Conservation (phyloP, 2,113 vertebrate species). For the Falcunculus frontatus region DNA sequence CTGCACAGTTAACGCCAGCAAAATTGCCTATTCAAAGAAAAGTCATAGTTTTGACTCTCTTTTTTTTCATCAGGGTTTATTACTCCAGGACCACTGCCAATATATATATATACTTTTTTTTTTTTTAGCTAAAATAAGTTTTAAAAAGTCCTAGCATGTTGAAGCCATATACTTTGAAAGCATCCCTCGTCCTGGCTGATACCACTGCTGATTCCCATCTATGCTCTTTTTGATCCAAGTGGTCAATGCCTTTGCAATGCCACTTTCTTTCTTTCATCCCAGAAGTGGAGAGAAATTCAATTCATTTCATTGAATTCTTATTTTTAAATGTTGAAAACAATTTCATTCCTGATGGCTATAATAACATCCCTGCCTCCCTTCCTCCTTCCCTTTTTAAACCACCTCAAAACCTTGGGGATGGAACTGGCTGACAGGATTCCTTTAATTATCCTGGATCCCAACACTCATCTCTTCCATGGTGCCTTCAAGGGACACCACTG, state of each 20-base stretch:
- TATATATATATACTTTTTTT: background rate
- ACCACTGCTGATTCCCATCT: background rate
- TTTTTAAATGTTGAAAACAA: background rate
- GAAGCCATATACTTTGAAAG: background rate
- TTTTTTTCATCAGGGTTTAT: background rate
- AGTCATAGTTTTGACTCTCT: background rate
- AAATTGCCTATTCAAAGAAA: conserved; percentile 39
- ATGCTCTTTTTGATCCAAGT: background rate
- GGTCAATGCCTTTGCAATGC: background rate
- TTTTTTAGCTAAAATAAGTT: background rate
- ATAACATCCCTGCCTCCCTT: background rate
- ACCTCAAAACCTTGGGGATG: background rate
- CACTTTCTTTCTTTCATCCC: background rate
- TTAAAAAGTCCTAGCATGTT: background rate
- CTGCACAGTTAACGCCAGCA: background rate
- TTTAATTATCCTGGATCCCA: conserved; percentile 6
- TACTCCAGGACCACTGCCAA: conserved; percentile 7
- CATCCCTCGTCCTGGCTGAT: background rate
- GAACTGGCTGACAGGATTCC: conserved; percentile 25
- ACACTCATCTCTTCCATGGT: background rate
- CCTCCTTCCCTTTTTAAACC: background rate
- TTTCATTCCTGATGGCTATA: background rate
- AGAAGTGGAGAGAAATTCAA: background rate
- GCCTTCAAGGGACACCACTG: conserved; percentile 10
- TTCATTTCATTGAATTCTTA: background rate